phyloP scores from a whole-genome alignment of 2,113 vertebrate species.

The Microtus montanus region DNA sequence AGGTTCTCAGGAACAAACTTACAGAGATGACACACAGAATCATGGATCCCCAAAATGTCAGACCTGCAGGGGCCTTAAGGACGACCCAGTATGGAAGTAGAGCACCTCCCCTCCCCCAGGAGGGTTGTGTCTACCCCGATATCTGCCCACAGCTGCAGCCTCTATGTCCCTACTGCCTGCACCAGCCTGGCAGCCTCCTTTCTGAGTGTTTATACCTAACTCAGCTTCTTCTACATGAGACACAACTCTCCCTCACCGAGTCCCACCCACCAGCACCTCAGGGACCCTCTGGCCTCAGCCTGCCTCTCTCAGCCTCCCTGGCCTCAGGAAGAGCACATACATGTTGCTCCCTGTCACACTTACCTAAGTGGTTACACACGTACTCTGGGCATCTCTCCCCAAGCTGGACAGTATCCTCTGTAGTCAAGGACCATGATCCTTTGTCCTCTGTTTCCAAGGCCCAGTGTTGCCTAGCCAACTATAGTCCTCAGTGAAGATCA shows the following conservation, averaged over 20 bases:
- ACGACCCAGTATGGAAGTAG: not conserved
- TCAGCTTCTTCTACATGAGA: not conserved
- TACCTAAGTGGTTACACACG: not conserved
- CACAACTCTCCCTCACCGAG: rapidly evolving
- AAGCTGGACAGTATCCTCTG: not conserved
- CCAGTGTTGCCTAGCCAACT: not conserved
- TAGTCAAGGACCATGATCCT: not conserved
- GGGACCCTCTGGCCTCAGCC: not conserved
- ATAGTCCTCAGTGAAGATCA: not conserved
- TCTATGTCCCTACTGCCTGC: not conserved
- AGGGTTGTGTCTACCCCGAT: rapidly evolving
- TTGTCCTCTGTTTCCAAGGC: not conserved
- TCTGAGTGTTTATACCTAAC: not conserved
- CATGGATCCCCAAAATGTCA: rapidly evolving
- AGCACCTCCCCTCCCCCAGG: not conserved
- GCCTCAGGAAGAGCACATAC: not conserved
- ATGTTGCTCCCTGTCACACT: not conserved
- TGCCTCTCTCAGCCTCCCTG: not conserved
- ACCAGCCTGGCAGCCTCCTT: not conserved
- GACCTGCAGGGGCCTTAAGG: not conserved
- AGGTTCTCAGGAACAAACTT: not conserved
- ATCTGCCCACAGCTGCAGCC: not conserved
- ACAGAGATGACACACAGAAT: not conserved
- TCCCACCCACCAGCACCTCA: not conserved
- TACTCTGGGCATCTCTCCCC: not conserved